Evolutionary conservation across 1,140 invertebrate species (phyloP).

Genomic region (Belonocnema kinseyi): DNA sequence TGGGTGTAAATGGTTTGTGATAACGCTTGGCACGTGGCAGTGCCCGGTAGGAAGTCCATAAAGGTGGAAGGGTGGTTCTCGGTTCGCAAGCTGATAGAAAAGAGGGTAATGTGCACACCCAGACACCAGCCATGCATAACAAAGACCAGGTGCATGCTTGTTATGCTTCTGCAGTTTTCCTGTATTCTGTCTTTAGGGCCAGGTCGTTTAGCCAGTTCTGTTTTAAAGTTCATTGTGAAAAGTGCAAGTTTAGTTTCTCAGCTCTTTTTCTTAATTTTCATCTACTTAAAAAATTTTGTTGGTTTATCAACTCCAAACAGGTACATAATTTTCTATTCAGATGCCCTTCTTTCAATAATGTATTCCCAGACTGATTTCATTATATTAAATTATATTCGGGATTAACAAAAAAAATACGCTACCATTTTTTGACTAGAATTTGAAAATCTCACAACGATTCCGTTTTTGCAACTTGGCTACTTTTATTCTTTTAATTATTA

Average conservation of each 20-base stretch:
- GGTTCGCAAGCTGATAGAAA: constrained; percentile 53
- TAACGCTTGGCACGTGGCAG: constrained; percentile 43
- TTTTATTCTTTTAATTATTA: too few species aligned
- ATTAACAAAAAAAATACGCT: too few species aligned
- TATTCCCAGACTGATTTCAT: too few species aligned
- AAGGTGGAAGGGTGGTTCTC: constrained; percentile 46
- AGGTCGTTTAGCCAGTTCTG: constrained; percentile 35
- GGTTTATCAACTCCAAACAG: too few species aligned
- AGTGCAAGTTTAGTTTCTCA: constrained; percentile 7
- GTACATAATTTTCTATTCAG: too few species aligned
- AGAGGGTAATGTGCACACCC: constrained; percentile 55
- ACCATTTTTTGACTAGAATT: too few species aligned
- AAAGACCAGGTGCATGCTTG: constrained; percentile 63
- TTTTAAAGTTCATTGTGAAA: constrained; percentile 34
- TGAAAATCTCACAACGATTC: too few species aligned
- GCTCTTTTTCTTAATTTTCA: not conserved
- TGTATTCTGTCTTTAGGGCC: constrained; percentile 37
- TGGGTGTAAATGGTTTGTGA: not conserved
- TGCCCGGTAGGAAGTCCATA: constrained; percentile 40
- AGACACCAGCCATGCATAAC: constrained; percentile 67
- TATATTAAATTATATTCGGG: too few species aligned
- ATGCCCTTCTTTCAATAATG: too few species aligned
- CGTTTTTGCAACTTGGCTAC: too few species aligned
- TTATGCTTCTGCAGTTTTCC: constrained; percentile 44
- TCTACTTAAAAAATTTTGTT: too few species aligned